Percentiles rank a stretch among this genome's conserved stretches.
Conservation (phyloP, 92 coral and sea anemone species). For the Epizoanthus illoricatus region DNA sequence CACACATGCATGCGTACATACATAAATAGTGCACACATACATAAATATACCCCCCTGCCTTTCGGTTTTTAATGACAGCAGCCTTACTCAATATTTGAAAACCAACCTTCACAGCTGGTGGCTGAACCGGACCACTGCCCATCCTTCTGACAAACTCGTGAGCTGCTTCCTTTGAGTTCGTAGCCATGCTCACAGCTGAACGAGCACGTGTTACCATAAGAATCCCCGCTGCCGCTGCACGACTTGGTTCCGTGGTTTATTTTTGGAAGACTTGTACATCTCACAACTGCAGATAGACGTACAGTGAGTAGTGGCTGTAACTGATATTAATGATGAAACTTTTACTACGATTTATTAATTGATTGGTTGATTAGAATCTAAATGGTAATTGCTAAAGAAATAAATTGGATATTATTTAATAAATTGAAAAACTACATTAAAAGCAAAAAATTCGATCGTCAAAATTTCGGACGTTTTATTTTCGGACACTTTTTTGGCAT, state of each 20-base stretch:
- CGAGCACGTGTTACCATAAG: conserved; percentile 65
- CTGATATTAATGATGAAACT: no score
- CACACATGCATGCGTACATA: not conserved
- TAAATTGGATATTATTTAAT: no score
- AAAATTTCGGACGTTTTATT: no score
- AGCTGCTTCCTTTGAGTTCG: conserved; percentile 73
- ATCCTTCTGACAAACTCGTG: conserved; percentile 73
- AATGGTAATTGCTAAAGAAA: no score
- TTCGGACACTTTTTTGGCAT: no score
- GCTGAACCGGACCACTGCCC: conserved; percentile 81
- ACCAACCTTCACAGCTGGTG: conserved; percentile 81
- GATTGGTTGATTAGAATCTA: no score
- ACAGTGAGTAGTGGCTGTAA: no score
- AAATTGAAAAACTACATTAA: no score
- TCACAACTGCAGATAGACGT: conserved; percentile 55
- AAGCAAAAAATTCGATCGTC: no score
- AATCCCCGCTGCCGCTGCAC: conserved; percentile 63
- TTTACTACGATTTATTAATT: no score
- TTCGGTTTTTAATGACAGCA: not conserved
- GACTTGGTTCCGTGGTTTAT: conserved; percentile 62
- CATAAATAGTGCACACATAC: not conserved
- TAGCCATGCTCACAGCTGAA: conserved; percentile 76
- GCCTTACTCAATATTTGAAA: no score
- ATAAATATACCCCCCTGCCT: not conserved
- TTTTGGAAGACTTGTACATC: conserved; percentile 67